Evolutionary conservation across 35 echinoderm and acorn worm genomes (phyloP), one percentile per base, ranked within the genome.

Genomic region (Nesometra sesokonis): DNA sequence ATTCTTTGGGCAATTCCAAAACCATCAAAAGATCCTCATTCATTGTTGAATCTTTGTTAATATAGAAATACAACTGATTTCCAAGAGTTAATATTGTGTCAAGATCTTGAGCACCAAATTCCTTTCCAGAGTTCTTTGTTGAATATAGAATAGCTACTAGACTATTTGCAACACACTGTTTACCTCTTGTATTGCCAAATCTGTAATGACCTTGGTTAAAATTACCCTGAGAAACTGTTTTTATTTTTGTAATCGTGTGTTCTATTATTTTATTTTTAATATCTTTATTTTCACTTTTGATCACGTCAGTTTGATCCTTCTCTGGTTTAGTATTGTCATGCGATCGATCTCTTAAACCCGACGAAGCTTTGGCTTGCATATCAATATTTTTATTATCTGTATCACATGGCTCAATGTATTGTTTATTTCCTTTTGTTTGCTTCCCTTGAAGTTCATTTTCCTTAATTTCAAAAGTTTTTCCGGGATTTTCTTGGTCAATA

Each of bases 111-210:
- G 82, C 7, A 13, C 8, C 4, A 84, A 84, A 84, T 9, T 84
- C 36, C 43, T 84, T 84, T 46, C 35, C 82, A 84, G 43, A 19
- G 3, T 29, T 84, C 82, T 46, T 84, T 36, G 82, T 46, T 84
- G 82, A 84, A 46, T 84, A 84, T n/a, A 84, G 82, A 19, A 84
- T 84, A 38, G 34, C 82, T 40, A 84, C 82, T 46, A 84, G 82
- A 84, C 82, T 84, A 84, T 46, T 84, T 36, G 82, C 82, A 84
- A 46, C 39, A 84, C 82, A 84, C 82, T 84, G 82, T 46, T 84
- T 84, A 38, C 36, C 35, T 15, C 34, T 5, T 84, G 82, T 3
- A 84, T 0, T 29, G 40, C 37, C 34, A 84, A 84, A 84, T 84
- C 36, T 40, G 36, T 40, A 43, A 84, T 84, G 35, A 46, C 82